These are phyloP conservation scores for Diadegma fenestrale DNA, from an alignment of 2,888 invertebrate genomes.

Conservation along the genomic window DNA sequence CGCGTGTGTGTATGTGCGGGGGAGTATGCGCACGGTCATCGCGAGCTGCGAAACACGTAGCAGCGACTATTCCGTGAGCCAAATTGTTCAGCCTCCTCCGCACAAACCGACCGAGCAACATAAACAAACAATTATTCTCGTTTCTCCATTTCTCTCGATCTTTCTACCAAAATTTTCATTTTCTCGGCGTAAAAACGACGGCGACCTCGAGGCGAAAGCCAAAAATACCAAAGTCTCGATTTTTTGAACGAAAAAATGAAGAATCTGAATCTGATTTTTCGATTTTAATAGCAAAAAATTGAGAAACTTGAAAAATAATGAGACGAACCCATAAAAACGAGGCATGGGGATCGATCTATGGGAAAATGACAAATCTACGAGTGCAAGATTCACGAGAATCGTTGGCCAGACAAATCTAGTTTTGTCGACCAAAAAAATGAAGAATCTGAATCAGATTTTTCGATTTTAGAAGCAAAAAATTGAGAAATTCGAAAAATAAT, in stretches of 20 bases:
- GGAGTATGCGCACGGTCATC: conserved; percentile 52
- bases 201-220: too few relatives aligned
- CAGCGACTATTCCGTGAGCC: background rate
- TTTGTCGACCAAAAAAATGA: too few relatives aligned
- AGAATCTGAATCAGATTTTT: too few relatives aligned
- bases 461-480: too few relatives aligned
- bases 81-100: conserved; percentile 16
- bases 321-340: too few relatives aligned
- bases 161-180: too few relatives aligned
- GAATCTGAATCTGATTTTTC: background rate
- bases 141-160: background rate
- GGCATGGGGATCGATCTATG: background rate
- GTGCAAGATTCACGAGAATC: background rate
- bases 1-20: conserved; percentile 37
- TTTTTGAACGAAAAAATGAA: background rate
- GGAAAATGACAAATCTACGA: background rate
- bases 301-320: too few relatives aligned
- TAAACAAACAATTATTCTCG: background rate
- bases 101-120: background rate
- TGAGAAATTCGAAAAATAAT: too few relatives aligned
- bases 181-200: too few relatives aligned
- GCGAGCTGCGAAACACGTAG: conserved; percentile 22
- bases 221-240: background rate
- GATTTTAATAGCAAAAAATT: too few relatives aligned
- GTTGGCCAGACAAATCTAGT: too few relatives aligned